A percentile compares a stretch with the other conserved stretches of the same genome.
Evolutionary conservation across 2,797 vertebrate genomes (phyloP).

Genomic region (Lutjanus campechanus): DNA sequence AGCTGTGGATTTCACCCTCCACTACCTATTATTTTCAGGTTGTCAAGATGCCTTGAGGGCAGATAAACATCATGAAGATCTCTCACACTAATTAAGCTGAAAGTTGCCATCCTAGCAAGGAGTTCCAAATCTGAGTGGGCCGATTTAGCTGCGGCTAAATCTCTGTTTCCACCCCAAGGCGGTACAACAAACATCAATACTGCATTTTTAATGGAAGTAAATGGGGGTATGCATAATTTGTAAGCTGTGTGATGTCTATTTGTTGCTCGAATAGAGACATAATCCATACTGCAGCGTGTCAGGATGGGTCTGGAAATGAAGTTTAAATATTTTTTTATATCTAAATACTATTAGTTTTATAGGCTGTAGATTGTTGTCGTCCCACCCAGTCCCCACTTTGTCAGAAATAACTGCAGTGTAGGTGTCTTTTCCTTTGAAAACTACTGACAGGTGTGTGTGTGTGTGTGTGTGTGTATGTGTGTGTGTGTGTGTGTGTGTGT

Average conservation of each 20-base stretch:
- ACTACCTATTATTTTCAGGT: constrained; percentile 57
- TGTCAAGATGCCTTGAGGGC: constrained; percentile 44
- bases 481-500: neutral
- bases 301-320: constrained; percentile 39
- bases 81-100: constrained; percentile 62
- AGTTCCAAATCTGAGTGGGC: constrained; percentile 64
- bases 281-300: constrained; percentile 50
- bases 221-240: constrained; percentile 69
- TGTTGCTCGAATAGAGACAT: constrained; percentile 44
- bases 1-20: constrained; percentile 18
- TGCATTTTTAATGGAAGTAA: constrained; percentile 73
- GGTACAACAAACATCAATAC: constrained; percentile 73
- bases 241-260: constrained; percentile 46
- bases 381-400: neutral
- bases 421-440: constrained; percentile 2
- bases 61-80: constrained; percentile 67
- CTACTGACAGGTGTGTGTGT: too few relatives aligned
- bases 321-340: constrained; percentile 17
- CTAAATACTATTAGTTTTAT: constrained; percentile 25
- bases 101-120: constrained; percentile 55
- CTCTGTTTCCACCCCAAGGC: constrained; percentile 62
- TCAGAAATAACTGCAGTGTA: constrained; percentile 2
- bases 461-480: too few relatives aligned
- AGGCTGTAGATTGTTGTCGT: constrained; percentile 40
- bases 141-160: constrained; percentile 56